phyloP scores from a whole-genome alignment of 2,888 invertebrate species.

The Amiota minor region DNA sequence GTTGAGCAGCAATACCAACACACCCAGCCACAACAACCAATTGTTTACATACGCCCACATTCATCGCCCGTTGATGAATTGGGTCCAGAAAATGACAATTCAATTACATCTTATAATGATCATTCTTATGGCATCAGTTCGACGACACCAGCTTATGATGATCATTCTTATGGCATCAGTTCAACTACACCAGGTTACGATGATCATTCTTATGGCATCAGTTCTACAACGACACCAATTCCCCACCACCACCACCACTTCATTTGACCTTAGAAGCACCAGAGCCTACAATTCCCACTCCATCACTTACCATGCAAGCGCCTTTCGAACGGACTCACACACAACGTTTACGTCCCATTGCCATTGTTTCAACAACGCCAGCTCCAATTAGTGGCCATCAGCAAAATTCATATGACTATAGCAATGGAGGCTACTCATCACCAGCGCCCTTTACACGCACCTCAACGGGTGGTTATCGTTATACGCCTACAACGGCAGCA shows the following conservation, averaged over 20 bases:
- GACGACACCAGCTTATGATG: constrained; percentile 46
- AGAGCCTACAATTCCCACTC: constrained; percentile 32
- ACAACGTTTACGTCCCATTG: constrained; percentile 63
- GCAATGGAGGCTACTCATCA: constrained; percentile 54
- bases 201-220: constrained; percentile 54
- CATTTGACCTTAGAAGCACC: constrained; percentile 35
- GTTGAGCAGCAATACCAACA: neutral
- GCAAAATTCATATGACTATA: constrained; percentile 37
- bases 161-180: constrained; percentile 53
- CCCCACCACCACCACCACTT: constrained; percentile 40
- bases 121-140: constrained; percentile 53
- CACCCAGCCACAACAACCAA: neutral
- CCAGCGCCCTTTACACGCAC: constrained; percentile 62
- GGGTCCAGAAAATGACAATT: constrained; percentile 44
- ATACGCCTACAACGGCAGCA: constrained; percentile 56
- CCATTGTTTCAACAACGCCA: constrained; percentile 59
- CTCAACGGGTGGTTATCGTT: constrained; percentile 69
- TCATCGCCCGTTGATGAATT: constrained; percentile 58
- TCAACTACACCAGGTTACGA: constrained; percentile 44
- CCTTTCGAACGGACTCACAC: constrained; percentile 54
- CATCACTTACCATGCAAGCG: constrained; percentile 62
- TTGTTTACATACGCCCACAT: constrained; percentile 64
- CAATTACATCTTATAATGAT: constrained; percentile 49
- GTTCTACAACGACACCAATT: constrained; percentile 43
- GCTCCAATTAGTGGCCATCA: constrained; percentile 57